A percentile compares a stretch with the other conserved stretches of the same genome.
phyloP scores from a whole-genome alignment of 2,113 vertebrate species.

The Burhinus bistriatus region DNA sequence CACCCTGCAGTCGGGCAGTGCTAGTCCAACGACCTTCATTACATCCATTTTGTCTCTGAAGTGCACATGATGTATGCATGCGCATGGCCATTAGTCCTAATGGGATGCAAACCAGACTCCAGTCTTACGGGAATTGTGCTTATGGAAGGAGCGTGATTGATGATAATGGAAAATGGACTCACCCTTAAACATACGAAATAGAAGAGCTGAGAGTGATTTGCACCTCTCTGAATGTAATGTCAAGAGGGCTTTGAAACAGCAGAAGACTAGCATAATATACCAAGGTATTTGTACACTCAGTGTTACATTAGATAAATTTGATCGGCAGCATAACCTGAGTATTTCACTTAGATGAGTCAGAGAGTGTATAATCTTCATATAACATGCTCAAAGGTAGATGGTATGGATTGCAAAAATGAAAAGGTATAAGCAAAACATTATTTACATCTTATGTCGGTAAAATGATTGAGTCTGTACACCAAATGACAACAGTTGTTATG shows the following conservation, averaged over 20 bases:
- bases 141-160: neutral
- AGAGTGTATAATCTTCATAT: neutral
- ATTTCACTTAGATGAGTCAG: neutral
- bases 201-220: neutral
- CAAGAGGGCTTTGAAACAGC: neutral
- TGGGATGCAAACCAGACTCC: neutral
- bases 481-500: neutral
- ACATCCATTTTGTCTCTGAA: fast-evolving
- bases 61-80: fast-evolving
- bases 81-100: neutral
- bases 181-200: neutral
- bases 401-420: neutral
- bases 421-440: neutral
- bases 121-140: neutral
- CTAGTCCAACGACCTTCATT: fast-evolving
- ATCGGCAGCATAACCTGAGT: neutral
- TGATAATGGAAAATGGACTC: neutral
- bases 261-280: neutral
- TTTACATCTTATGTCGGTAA: neutral
- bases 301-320: neutral
- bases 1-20: fast-evolving
- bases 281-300: neutral
- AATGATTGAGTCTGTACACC: neutral
- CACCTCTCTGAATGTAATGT: neutral
- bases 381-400: neutral